Percentiles rank a stretch among this genome's conserved stretches.
These are phyloP conservation scores for Helicoverpa zea DNA, from an alignment of 1,140 invertebrate genomes.

Conservation along the genomic window DNA sequence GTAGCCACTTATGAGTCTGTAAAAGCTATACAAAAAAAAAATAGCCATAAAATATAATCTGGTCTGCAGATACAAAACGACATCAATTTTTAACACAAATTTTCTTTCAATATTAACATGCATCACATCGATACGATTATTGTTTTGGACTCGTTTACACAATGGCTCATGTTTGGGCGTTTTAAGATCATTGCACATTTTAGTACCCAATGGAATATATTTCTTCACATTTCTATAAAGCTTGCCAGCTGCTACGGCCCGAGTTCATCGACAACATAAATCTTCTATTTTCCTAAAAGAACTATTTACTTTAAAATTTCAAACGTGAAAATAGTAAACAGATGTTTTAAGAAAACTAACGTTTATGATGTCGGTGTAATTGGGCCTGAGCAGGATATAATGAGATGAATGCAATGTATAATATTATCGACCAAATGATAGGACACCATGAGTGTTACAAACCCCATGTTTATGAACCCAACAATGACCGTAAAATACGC, in stretches of 20 bases:
- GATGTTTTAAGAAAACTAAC: no score
- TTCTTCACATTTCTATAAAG: no score
- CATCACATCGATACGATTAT: slow-evolving; percentile 20
- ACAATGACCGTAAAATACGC: background rate
- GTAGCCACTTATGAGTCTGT: background rate
- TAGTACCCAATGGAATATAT: background rate
- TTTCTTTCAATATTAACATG: slow-evolving; percentile 17
- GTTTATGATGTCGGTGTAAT: no score
- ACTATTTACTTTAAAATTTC: no score
- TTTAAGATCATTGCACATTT: background rate
- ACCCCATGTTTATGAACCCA: no score
- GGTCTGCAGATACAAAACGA: slow-evolving; percentile 23
- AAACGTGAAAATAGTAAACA: no score
- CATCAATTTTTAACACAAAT: slow-evolving; percentile 5
- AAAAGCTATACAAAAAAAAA: background rate
- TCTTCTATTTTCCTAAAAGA: no score
- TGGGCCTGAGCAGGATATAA: no score
- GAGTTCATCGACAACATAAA: no score
- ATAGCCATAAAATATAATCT: slow-evolving; percentile 6
- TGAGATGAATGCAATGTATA: no score
- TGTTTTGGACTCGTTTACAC: slow-evolving; percentile 7
- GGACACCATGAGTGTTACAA: background rate
- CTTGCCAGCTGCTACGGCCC: no score
- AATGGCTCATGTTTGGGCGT: background rate
- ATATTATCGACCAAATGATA: background rate